Conservation (phyloP, 2,113 vertebrate genomes). For the Sturnira hondurensis region DNA sequence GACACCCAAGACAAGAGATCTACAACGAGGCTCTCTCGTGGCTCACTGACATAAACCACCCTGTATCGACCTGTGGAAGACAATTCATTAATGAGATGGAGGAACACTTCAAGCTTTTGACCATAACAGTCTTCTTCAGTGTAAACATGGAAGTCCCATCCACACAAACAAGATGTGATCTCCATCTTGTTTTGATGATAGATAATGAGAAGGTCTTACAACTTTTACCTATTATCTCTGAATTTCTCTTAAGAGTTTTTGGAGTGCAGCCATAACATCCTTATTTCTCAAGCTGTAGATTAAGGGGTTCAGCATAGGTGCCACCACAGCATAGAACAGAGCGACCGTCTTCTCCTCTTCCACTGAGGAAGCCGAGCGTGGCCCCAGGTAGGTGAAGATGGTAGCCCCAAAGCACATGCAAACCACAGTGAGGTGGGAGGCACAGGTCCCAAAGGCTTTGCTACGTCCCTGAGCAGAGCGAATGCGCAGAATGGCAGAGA, state of each 20-base stretch:
- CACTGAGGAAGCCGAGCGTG: background rate
- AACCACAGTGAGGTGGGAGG: slow-evolving; percentile 61
- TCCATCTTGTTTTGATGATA: background rate
- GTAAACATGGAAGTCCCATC: background rate
- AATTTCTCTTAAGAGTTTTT: slow-evolving; percentile 29
- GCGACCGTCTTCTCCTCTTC: slow-evolving; percentile 50
- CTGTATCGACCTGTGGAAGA: background rate
- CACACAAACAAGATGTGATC: background rate
- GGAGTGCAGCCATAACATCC: slow-evolving; percentile 41
- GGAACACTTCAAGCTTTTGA: background rate
- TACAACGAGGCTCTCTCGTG: background rate
- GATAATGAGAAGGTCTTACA: background rate
- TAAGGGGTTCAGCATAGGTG: slow-evolving; percentile 61
- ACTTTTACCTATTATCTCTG: background rate
- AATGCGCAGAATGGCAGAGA: slow-evolving; percentile 32
- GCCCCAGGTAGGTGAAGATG: slow-evolving; percentile 54
- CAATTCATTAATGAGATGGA: background rate
- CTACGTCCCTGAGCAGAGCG: background rate
- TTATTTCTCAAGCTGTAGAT: slow-evolving; percentile 71
- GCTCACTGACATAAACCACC: background rate
- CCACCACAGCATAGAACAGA: slow-evolving; percentile 41
- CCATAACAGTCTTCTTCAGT: background rate
- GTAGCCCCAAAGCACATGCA: slow-evolving; percentile 45
- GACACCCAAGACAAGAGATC: background rate
- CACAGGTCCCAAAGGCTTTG: slow-evolving; percentile 54